Evolutionary conservation across 2,113 vertebrate genomes (phyloP).

Genomic region (Neolamprologus cancellatus): DNA sequence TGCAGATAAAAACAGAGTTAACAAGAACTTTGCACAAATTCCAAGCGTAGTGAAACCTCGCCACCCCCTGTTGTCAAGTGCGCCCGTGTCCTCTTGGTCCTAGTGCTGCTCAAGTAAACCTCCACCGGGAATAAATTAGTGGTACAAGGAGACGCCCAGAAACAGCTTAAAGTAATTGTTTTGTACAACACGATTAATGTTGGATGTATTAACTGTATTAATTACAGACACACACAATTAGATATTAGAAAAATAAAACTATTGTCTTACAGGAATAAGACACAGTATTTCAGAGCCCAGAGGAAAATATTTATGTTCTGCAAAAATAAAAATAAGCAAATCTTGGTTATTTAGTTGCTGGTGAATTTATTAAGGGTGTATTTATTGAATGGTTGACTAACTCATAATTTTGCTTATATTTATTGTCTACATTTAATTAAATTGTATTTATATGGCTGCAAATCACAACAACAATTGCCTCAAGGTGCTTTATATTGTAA

Average conservation of each 20-base stretch:
- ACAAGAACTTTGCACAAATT: conserved; percentile 51
- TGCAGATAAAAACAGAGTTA: background rate
- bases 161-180: background rate
- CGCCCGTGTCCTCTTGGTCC: conserved; percentile 38
- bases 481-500: background rate
- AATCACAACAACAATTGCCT: background rate
- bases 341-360: background rate
- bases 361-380: background rate
- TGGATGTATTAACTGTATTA: background rate
- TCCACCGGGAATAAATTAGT: background rate
- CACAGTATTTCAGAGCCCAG: background rate
- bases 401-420: background rate
- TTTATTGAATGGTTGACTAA: background rate
- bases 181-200: background rate
- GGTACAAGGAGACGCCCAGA: background rate
- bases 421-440: background rate
- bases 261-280: background rate
- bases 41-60: background rate
- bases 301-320: background rate
- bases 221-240: background rate
- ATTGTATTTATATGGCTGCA: background rate
- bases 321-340: background rate
- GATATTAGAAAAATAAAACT: background rate
- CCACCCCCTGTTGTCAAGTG: background rate
- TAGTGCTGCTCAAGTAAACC: conserved; percentile 14